These are phyloP conservation scores for Andrena bicolor DNA, from an alignment of 2,888 invertebrate species.

Conservation along the genomic window DNA sequence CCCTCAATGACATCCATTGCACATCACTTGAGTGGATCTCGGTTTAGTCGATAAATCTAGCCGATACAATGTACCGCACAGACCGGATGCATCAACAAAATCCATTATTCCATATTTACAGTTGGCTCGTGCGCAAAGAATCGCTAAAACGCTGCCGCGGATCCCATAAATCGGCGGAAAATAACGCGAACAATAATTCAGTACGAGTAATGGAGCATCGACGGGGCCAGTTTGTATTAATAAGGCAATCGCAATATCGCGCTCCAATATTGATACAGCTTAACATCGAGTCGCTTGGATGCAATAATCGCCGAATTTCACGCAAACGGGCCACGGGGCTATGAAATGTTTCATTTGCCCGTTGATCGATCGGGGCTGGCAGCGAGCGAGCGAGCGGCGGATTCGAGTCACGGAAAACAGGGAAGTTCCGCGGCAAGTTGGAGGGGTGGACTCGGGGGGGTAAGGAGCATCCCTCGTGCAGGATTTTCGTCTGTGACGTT, in stretches of 20 bases:
- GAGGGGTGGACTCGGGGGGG: not conserved
- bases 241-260: conserved; percentile 10
- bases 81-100: not conserved
- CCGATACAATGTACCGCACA: too few relatives aligned
- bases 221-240: conserved; percentile 10
- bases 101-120: not conserved
- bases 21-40: too few relatives aligned
- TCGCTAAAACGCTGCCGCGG: not conserved
- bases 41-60: too few relatives aligned
- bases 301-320: not conserved
- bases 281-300: not conserved
- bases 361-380: not conserved
- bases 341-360: not conserved
- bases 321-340: not conserved
- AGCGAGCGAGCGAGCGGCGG: not conserved
- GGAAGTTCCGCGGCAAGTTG: not conserved
- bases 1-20: too few relatives aligned
- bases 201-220: not conserved
- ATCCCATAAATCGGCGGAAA: not conserved
- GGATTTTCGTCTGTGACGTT: not conserved
- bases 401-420: not conserved
- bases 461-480: not conserved
- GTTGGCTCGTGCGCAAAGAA: not conserved
- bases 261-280: not conserved
- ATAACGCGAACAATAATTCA: conserved; percentile 8